Evolutionary conservation across 1,140 invertebrate genomes (phyloP).

Genomic region (Trachelipus rathkii): DNA sequence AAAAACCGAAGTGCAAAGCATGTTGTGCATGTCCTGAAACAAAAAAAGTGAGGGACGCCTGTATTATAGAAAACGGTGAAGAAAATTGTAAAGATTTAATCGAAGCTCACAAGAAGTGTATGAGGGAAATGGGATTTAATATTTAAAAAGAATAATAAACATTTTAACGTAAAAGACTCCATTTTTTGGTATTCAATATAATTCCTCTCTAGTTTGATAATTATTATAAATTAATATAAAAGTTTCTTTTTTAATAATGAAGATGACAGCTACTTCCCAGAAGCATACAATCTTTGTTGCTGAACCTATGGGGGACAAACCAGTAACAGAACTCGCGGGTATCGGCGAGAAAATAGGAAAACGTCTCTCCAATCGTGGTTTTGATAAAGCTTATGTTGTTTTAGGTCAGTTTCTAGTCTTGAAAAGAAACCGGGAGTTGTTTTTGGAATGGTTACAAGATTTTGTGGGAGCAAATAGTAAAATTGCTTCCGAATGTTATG

Average conservation of each 20-base stretch:
- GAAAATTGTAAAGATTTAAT: slow-evolving; percentile 84
- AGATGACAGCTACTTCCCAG: slow-evolving; percentile 86
- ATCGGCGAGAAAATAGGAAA: slow-evolving; percentile 87
- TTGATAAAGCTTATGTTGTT: slow-evolving; percentile 94
- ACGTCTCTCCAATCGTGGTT: slow-evolving; percentile 72
- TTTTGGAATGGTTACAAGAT: slow-evolving; percentile 96
- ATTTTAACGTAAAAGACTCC: not conserved
- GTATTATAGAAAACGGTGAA: slow-evolving; percentile 64
- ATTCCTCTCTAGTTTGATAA: not conserved
- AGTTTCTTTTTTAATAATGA: not conserved
- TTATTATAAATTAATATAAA: not conserved
- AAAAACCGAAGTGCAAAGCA: slow-evolving; percentile 71
- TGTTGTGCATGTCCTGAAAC: slow-evolving; percentile 98
- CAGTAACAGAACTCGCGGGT: slow-evolving; percentile 86
- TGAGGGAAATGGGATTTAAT: slow-evolving; percentile 92
- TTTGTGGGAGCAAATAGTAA: slow-evolving; percentile 81
- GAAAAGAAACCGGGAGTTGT: slow-evolving; percentile 92
- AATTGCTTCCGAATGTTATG: slow-evolving; percentile 87
- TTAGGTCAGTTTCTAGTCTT: slow-evolving; percentile 92
- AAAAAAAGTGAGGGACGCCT: slow-evolving; percentile 80
- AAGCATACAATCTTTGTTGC: slow-evolving; percentile 91
- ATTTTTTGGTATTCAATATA: not conserved
- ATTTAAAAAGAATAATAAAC: slow-evolving; percentile 56
- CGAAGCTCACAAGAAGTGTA: slow-evolving; percentile 93
- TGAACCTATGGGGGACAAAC: slow-evolving; percentile 92